A percentile compares a stretch with the other conserved stretches of the same genome.
Evolutionary conservation across 1,140 invertebrate genomes (phyloP).

Genomic region (Apocrypta bakeri): DNA sequence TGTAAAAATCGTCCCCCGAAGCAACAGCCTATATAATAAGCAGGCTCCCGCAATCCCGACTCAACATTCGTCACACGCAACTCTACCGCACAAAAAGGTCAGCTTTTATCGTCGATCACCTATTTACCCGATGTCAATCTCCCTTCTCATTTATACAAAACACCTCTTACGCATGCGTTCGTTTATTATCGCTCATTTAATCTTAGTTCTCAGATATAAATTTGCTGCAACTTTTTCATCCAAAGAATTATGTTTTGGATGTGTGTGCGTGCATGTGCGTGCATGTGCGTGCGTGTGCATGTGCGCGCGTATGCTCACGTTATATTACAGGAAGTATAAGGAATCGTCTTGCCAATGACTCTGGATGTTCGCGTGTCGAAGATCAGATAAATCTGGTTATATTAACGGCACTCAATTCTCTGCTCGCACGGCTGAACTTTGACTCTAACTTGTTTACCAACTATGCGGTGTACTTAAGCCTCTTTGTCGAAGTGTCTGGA

Average conservation of each 20-base stretch:
- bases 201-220: slow-evolving; percentile 12
- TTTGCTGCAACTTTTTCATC: neutral
- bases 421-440: slow-evolving; percentile 1
- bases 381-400: slow-evolving; percentile 50
- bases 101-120: neutral
- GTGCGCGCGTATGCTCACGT: neutral
- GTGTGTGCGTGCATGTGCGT: too few relatives aligned
- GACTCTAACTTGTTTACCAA: slow-evolving; percentile 47
- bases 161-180: neutral
- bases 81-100: neutral
- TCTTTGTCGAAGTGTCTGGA: slow-evolving; percentile 38
- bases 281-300: too few relatives aligned
- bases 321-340: neutral
- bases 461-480: slow-evolving; percentile 46
- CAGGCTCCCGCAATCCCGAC: neutral
- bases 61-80: neutral
- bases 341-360: neutral
- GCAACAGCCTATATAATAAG: neutral
- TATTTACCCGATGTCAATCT: neutral
- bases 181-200: neutral
- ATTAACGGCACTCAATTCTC: neutral
- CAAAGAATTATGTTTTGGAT: too few relatives aligned
- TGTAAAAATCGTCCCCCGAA: neutral
- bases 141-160: neutral
- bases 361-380: slow-evolving; percentile 20